phyloP scores from a whole-genome alignment of 2,113 vertebrate genomes.

The Bombycilla garrulus region DNA sequence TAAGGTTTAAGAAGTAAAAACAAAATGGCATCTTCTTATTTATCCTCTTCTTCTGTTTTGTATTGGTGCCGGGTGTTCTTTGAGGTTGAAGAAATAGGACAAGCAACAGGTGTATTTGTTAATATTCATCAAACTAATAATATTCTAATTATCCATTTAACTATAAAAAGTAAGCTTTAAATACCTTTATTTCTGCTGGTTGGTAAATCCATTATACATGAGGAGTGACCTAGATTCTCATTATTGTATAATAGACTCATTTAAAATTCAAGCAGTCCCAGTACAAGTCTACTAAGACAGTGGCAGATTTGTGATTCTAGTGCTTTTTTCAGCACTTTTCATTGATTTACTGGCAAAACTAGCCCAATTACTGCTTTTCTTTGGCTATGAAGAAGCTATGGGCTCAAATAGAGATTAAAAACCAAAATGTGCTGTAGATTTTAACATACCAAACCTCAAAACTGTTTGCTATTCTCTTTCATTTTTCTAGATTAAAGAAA shows the following conservation, averaged over 20 bases:
- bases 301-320: background rate
- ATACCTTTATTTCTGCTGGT: background rate
- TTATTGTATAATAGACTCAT: background rate
- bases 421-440: background rate
- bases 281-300: background rate
- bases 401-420: background rate
- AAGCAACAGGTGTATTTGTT: background rate
- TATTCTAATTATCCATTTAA: background rate
- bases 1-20: background rate
- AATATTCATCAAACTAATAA: background rate
- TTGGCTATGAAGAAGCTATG: background rate
- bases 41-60: background rate
- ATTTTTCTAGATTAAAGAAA: background rate
- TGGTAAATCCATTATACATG: constrained; percentile 5
- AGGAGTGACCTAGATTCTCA: constrained; percentile 31
- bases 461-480: background rate
- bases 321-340: constrained; percentile 35
- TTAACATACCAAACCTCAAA: background rate
- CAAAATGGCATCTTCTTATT: background rate
- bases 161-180: background rate
- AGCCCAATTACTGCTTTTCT: background rate
- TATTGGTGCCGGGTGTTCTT: background rate
- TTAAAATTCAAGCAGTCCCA: constrained; percentile 13
- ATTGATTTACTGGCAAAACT: background rate
- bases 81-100: background rate